Conservation (phyloP, 2,888 invertebrate species). For the Leptinotarsa peninsularis region DNA sequence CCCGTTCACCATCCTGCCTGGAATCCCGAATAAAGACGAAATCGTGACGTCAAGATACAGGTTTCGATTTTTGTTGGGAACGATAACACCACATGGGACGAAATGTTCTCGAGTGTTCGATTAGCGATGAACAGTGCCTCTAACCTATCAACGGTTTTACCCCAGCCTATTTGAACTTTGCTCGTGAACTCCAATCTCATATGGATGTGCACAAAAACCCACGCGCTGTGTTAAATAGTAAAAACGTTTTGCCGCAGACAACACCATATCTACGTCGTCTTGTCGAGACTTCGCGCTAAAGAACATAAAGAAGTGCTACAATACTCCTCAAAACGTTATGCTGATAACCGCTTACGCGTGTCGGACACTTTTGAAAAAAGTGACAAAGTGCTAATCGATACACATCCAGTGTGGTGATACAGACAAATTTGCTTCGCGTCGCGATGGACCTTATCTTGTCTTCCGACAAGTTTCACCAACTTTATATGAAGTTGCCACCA, state of each 20-base stretch:
- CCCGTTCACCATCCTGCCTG: no score
- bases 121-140: constrained; percentile 61
- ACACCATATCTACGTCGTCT: constrained; percentile 26
- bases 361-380: constrained; percentile 37
- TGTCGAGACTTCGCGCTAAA: constrained; percentile 20
- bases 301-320: constrained; percentile 28
- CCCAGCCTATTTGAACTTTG: constrained; percentile 54
- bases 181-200: constrained; percentile 50
- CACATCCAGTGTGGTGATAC: constrained; percentile 22
- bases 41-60: constrained; percentile 57
- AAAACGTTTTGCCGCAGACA: constrained; percentile 34
- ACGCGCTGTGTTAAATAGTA: constrained; percentile 23
- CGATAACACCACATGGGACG: constrained; percentile 53
- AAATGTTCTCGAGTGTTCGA: constrained; percentile 42
- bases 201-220: constrained; percentile 39
- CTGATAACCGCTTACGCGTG: constrained; percentile 36
- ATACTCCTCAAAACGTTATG: constrained; percentile 31
- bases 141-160: constrained; percentile 46
- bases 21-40: constrained; percentile 46
- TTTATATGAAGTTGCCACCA: constrained; percentile 13
- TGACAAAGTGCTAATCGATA: constrained; percentile 25
- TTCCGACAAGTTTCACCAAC: constrained; percentile 8
- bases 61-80: constrained; percentile 53
- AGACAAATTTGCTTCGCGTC: no score
- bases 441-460: constrained; percentile 28